Conservation (phyloP, 1,140 invertebrate genomes). For the Drosophila arawakana region DNA sequence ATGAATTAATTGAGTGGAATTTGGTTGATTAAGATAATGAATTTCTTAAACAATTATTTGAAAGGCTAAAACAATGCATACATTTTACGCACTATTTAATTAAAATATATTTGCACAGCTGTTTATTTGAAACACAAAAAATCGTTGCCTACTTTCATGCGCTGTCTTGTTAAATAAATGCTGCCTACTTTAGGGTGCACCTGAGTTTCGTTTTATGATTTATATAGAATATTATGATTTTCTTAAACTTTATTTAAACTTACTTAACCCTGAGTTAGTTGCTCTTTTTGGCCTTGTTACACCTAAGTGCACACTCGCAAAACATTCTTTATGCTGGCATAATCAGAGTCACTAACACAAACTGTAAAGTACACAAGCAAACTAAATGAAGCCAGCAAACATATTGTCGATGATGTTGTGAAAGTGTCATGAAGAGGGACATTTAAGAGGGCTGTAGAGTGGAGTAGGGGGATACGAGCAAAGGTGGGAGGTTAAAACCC, state of each 20-base stretch:
- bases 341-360: slow-evolving; percentile 20
- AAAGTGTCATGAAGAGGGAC: background rate
- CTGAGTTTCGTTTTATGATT: too few species aligned
- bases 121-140: too few species aligned
- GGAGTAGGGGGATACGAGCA: background rate
- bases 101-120: too few species aligned
- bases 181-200: too few species aligned
- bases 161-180: background rate
- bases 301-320: background rate
- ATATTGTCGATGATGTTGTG: slow-evolving; percentile 33
- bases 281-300: background rate
- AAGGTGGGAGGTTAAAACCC: slow-evolving; percentile 4
- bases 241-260: background rate
- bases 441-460: background rate
- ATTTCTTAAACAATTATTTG: too few species aligned
- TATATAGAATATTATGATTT: too few species aligned
- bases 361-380: slow-evolving; percentile 21
- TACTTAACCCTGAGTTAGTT: background rate
- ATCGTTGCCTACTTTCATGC: too few species aligned
- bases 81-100: too few species aligned
- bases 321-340: slow-evolving; percentile 8
- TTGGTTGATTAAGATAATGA: too few species aligned
- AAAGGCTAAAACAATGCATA: too few species aligned
- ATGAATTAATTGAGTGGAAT: too few species aligned
- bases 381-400: slow-evolving; percentile 46